Conservation (phyloP, 2,113 vertebrate genomes). For the Grammomys surdaster region DNA sequence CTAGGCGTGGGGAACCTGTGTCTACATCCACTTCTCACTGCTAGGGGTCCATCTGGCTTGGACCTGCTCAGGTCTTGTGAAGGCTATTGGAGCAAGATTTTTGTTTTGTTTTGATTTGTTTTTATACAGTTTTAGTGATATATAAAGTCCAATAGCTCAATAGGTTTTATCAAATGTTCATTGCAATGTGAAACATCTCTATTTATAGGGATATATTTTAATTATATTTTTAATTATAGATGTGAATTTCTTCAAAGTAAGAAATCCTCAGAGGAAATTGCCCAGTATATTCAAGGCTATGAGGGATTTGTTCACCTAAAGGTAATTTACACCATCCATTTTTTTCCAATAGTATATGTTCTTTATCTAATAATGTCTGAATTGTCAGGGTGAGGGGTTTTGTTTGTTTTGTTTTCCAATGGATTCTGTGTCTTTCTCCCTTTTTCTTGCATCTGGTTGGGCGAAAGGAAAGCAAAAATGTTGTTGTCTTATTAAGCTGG, state of each 20-base stretch:
- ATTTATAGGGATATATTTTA: background rate
- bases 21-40: background rate
- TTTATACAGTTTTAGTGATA: background rate
- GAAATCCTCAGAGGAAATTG: slow-evolving; percentile 80
- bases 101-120: background rate
- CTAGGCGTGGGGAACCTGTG: background rate
- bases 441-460: background rate
- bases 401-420: background rate
- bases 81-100: background rate
- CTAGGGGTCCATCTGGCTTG: background rate
- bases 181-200: background rate
- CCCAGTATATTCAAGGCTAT: slow-evolving; percentile 75
- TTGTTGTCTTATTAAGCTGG: background rate
- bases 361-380: background rate
- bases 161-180: background rate
- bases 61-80: background rate
- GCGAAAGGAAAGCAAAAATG: background rate
- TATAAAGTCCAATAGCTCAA: background rate
- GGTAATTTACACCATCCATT: slow-evolving; percentile 49
- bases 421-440: background rate
- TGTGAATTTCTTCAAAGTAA: slow-evolving; percentile 81
- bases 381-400: background rate
- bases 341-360: background rate
- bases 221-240: slow-evolving; percentile 65
- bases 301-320: slow-evolving; percentile 72